Evolutionary conservation across 2,797 vertebrate genomes (phyloP).

Genomic region (Pseudochaenichthys georgianus): DNA sequence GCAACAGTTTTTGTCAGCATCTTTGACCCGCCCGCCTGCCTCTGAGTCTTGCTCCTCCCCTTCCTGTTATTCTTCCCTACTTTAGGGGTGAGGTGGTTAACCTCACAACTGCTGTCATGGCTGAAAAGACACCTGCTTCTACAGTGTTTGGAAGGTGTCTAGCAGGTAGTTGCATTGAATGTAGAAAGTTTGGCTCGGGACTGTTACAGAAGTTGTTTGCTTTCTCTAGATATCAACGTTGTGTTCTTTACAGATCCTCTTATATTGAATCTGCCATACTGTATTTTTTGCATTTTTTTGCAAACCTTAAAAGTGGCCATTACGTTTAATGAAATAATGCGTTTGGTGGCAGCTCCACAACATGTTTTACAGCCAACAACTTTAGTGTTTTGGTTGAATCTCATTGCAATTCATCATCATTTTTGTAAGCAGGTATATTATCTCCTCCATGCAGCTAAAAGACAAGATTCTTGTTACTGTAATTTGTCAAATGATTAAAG

Average conservation of each 20-base stretch:
- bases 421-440: neutral
- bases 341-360: neutral
- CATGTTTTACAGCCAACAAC: neutral
- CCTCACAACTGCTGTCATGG: neutral
- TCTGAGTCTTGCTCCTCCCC: constrained; percentile 33
- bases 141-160: neutral
- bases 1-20: constrained; percentile 33
- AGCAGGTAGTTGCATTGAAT: neutral
- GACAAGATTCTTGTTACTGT: neutral
- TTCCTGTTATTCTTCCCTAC: constrained; percentile 62
- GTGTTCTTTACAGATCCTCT: neutral
- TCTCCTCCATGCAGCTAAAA: neutral
- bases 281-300: neutral
- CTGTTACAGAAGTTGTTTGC: neutral
- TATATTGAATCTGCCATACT: neutral
- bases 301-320: too few species aligned
- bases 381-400: neutral
- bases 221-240: neutral
- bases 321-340: neutral
- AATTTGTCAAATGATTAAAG: neutral
- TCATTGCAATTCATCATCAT: neutral
- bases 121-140: constrained; percentile 26
- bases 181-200: neutral
- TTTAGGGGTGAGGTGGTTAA: constrained; percentile 16
- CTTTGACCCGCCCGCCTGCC: constrained; percentile 37